Evolutionary conservation across 2,797 vertebrate species (phyloP).

Genomic region (Rhinatrema bivittatum): DNA sequence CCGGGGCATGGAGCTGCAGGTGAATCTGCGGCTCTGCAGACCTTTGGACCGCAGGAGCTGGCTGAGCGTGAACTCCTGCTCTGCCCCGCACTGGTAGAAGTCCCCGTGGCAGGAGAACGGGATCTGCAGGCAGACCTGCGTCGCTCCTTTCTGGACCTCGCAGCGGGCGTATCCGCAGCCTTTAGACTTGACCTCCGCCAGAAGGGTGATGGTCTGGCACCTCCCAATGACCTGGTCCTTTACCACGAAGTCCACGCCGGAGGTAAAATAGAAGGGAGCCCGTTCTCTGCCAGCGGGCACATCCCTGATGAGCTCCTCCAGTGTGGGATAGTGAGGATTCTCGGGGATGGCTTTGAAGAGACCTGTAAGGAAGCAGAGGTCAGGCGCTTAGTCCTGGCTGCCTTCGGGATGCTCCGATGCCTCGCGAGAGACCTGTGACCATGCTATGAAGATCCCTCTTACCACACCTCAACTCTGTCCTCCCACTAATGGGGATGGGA

Average conservation of each 20-base stretch:
- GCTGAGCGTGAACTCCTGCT: slow-evolving; percentile 44
- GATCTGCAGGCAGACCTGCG: slow-evolving; percentile 32
- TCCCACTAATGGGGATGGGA: too few relatives aligned
- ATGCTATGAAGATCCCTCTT: too few relatives aligned
- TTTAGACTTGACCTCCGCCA: slow-evolving; percentile 25
- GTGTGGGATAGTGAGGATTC: slow-evolving; percentile 24
- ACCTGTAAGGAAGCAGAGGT: slow-evolving; percentile 45
- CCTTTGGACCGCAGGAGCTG: slow-evolving; percentile 52
- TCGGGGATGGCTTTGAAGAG: slow-evolving; percentile 57
- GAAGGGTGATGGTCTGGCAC: slow-evolving; percentile 38
- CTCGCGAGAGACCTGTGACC: too few relatives aligned
- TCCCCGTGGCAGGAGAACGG: slow-evolving; percentile 48
- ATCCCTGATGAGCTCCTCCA: slow-evolving; percentile 57
- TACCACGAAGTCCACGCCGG: slow-evolving; percentile 33
- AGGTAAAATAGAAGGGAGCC: slow-evolving; percentile 55
- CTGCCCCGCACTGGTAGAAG: slow-evolving; percentile 40
- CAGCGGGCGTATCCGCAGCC: slow-evolving; percentile 45
- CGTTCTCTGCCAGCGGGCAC: slow-evolving; percentile 25
- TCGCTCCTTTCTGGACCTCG: slow-evolving; percentile 20
- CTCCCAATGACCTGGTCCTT: slow-evolving; percentile 34
- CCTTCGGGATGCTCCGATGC: too few relatives aligned
- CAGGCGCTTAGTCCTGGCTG: too few relatives aligned
- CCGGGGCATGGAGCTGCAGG: slow-evolving; percentile 37
- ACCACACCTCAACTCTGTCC: too few relatives aligned
- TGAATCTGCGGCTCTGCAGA: slow-evolving; percentile 27